Conservation (phyloP, 2,888 invertebrate species). For the Eurytoma californica region DNA sequence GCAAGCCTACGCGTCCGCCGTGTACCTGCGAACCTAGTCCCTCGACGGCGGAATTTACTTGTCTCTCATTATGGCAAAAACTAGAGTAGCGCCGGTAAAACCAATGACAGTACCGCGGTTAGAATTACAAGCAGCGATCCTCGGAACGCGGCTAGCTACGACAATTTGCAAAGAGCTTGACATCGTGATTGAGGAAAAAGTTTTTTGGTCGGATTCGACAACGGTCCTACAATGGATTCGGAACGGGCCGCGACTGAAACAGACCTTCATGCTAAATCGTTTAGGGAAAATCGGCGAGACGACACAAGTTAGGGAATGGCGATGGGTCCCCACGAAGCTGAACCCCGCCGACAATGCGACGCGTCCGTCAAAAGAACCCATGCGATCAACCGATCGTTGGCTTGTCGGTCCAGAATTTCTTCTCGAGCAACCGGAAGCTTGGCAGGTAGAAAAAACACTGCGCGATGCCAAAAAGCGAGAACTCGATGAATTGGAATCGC, state of each 20-base stretch:
- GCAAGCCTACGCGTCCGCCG: constrained; percentile 4
- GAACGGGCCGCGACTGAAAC: constrained; percentile 45
- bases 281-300: constrained; percentile 58
- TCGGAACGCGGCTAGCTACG: background rate
- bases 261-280: constrained; percentile 55
- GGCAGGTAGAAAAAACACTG: constrained; percentile 24
- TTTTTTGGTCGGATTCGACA: constrained; percentile 46
- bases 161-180: background rate
- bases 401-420: constrained; percentile 38
- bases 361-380: background rate
- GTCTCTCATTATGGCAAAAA: background rate
- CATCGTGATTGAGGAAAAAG: background rate
- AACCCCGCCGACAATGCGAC: constrained; percentile 59
- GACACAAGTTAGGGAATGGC: constrained; percentile 50
- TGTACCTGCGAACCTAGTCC: background rate
- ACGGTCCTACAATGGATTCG: constrained; percentile 55
- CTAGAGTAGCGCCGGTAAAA: background rate
- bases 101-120: background rate
- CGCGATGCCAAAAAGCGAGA: background rate
- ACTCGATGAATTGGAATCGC: background rate
- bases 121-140: background rate
- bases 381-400: constrained; percentile 14
- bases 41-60: background rate
- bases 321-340: constrained; percentile 56
- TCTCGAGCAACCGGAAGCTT: background rate